Evolutionary conservation across 2,797 vertebrate genomes (phyloP), one percentile per base, ranked within the genome.

Genomic region (Amblyraja radiata): DNA sequence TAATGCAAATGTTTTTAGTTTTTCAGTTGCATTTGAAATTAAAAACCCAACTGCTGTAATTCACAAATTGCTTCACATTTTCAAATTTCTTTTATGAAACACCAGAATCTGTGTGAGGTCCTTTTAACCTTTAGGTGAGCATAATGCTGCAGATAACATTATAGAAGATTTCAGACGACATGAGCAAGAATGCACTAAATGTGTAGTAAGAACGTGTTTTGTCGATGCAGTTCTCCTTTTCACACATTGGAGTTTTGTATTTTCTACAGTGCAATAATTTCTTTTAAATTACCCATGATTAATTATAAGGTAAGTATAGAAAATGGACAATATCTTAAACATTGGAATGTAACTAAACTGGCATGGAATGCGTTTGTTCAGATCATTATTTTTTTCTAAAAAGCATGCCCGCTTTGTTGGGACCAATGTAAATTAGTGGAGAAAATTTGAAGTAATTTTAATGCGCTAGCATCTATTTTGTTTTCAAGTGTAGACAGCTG

Each of bases 1-100:
- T 46, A 54, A 46, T 73, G 36, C 23, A 74, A 92, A 92, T 11
- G 25, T 92, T 74, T 88, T 92, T 92, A 92, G 90, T 74, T 92
- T 74, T 58, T 39, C 36, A 84, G 81, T 58, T 84, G 54, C 46
- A 58, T 78, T 74, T 92, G 90, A 54, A 92, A 76, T 92, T 76
- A 92, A 92, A 91, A 71, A 74, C 71, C 21, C 46, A 39, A 36
- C 13, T 76, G 54, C 71, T 92, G 68, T 76, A 76, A 73, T 28
- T 54, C 11, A 16, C 25, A 54, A 76, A 73, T 76, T 92, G 71
- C 71, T 92, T 92, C 90, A 92, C 76, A 74, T 73, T 92, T 58
- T 92, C 71, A 76, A 46, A 46, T 92, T 88, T 68, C 10, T 88
- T 91, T 74, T 92, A 28, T 92, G n/a, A 76, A 54, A 90, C 63